Evolutionary conservation across 1,140 invertebrate species (phyloP).

Genomic region (Anastrepha obliqua): DNA sequence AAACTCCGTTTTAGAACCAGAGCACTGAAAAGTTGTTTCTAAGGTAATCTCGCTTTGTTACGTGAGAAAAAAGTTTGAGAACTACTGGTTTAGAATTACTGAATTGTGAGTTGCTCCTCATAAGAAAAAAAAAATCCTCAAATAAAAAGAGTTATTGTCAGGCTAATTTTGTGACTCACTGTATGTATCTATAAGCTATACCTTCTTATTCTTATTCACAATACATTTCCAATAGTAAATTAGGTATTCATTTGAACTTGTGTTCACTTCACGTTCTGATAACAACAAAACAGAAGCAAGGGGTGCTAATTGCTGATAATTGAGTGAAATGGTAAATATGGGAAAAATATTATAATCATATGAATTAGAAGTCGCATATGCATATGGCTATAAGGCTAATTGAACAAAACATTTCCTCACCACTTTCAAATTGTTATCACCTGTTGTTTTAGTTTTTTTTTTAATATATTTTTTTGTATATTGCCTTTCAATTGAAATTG

Average conservation of each 20-base stretch:
- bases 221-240: too few species aligned
- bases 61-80: too few species aligned
- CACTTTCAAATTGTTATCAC: neutral
- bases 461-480: neutral
- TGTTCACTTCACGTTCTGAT: neutral
- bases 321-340: neutral
- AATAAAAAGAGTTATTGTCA: too few species aligned
- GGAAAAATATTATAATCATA: neutral
- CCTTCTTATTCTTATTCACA: too few species aligned
- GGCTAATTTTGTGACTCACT: too few species aligned
- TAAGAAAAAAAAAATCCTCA: too few species aligned
- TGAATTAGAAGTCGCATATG: neutral
- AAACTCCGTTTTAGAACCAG: too few species aligned
- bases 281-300: neutral
- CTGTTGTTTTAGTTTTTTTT: constrained; percentile 16
- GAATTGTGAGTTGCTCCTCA: too few species aligned
- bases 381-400: neutral
- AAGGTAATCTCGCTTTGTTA: too few species aligned
- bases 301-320: constrained; percentile 29
- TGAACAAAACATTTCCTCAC: neutral
- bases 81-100: too few species aligned
- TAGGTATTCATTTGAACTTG: neutral
- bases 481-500: neutral
- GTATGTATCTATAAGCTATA: too few species aligned
- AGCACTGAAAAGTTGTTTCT: too few species aligned